Evolutionary conservation across 2,797 vertebrate species (phyloP).

Genomic region (Ctenopoma kingsleyae): DNA sequence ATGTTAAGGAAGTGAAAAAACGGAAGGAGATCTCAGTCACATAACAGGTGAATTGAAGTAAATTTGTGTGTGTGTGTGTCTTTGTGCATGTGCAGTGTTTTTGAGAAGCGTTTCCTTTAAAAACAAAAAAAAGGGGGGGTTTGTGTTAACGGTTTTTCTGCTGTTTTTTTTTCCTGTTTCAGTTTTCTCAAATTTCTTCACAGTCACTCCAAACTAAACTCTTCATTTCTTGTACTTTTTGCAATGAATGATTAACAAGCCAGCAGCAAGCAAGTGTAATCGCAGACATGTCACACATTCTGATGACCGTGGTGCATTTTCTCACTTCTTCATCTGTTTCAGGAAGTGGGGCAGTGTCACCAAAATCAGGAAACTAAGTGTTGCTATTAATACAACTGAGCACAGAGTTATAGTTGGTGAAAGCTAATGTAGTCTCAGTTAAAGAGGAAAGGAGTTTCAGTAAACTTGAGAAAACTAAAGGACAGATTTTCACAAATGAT

Average conservation of each 20-base stretch:
- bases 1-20: slow-evolving; percentile 73
- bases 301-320: slow-evolving; percentile 48
- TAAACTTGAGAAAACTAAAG: background rate
- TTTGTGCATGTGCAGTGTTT: background rate
- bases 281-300: slow-evolving; percentile 18
- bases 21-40: slow-evolving; percentile 31
- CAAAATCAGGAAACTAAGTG: slow-evolving; percentile 85
- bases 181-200: background rate
- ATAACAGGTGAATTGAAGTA: slow-evolving; percentile 42
- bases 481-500: slow-evolving; percentile 21
- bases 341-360: slow-evolving; percentile 84
- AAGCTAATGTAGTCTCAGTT: slow-evolving; percentile 41
- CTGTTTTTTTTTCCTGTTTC: background rate
- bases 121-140: background rate
- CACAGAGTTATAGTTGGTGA: slow-evolving; percentile 51
- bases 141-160: background rate
- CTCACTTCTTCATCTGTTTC: slow-evolving; percentile 80
- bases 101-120: slow-evolving; percentile 4
- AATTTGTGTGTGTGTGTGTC: no score
- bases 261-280: background rate
- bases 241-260: background rate
- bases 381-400: slow-evolving; percentile 80
- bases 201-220: background rate
- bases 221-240: background rate
- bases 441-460: slow-evolving; percentile 15